Base-by-base conservation (phyloP, 2,888 invertebrate genomes). In the Theretra japonica region DNA sequence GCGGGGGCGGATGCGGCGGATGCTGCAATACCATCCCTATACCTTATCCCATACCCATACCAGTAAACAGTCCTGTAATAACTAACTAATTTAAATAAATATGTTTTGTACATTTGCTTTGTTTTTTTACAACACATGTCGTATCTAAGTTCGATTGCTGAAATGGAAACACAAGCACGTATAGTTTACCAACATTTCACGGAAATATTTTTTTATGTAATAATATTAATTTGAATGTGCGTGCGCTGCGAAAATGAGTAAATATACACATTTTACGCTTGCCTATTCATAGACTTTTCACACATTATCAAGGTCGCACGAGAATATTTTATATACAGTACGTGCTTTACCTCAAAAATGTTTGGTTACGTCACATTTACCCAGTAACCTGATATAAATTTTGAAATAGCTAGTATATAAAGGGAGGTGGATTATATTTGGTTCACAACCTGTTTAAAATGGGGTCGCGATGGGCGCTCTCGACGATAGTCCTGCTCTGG, bases 381-480 rank as follows among this genome's bases (percentile, higher is more conserved):
- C 86, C 71, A 82, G 80, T 88, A 82, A 87, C 84, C 82, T 41
- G 79, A 84, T 72, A 82, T 80, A 73, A 74, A 76, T 91, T 91
- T 90, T 87, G 90, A 86, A 91, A 92, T 79, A 75, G 72, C 74
- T 78, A 80, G 82, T 88, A 87, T 92, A 91, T 89, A 91, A 85
- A 87, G 79, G 80, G 82, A 79, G 80, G 77, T 75, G 75, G 72
- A 71, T 73, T 71, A 74, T 73, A 76, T 75, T 74, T 80, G 77
- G 74, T 79, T 85, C 86, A 89, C 80, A 86, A 73, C 78, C 76
- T 79, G 79, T 74, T 74, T 79, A 84, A 86, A 85, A 92, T 92
- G 92, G 83, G 77, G 80, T 82, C 79, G 74, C 77, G 78, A 71
- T 82, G 81, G 78, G 70, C 84, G 72, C 74, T 83, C 57, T 73